phyloP scores from a whole-genome alignment of 2,888 invertebrate genomes.

The Atethmia centrago region DNA sequence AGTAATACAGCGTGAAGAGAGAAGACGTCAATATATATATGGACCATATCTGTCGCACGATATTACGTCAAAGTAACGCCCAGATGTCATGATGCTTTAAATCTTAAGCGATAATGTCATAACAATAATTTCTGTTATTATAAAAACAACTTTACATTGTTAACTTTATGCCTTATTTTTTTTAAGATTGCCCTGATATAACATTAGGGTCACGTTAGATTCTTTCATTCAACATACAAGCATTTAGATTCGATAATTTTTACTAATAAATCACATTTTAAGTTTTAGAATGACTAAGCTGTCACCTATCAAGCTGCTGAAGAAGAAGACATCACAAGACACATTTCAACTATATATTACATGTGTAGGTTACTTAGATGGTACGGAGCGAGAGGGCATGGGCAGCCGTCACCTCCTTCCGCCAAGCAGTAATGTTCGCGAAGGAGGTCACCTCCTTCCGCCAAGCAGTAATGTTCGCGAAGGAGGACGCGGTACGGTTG shows the following conservation, averaged over 20 bases:
- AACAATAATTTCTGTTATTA: conserved; percentile 80
- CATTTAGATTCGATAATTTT: background rate
- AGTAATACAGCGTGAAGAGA: conserved; percentile 84
- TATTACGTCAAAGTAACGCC: conserved; percentile 90
- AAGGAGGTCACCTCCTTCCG: no score
- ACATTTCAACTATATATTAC: background rate
- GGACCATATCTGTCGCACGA: conserved; percentile 86
- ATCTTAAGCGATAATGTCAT: conserved; percentile 84
- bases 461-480: no score
- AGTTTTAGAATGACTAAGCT: background rate
- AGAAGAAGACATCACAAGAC: background rate
- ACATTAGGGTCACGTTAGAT: conserved; percentile 46
- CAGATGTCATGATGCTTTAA: conserved; percentile 86
- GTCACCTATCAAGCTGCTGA: background rate
- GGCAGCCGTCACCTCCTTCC: no score
- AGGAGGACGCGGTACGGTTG: no score
- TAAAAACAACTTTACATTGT: conserved; percentile 73
- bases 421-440: no score
- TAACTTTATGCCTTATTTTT: conserved; percentile 51
- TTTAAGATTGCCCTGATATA: conserved; percentile 35
- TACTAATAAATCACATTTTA: background rate
- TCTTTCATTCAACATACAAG: conserved; percentile 11
- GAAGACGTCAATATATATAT: conserved; percentile 88
- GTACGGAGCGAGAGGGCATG: no score
- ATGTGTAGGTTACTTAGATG: background rate